Base-by-base conservation (phyloP, 1,140 invertebrate species). In the Homalodisca vitripennis region DNA sequence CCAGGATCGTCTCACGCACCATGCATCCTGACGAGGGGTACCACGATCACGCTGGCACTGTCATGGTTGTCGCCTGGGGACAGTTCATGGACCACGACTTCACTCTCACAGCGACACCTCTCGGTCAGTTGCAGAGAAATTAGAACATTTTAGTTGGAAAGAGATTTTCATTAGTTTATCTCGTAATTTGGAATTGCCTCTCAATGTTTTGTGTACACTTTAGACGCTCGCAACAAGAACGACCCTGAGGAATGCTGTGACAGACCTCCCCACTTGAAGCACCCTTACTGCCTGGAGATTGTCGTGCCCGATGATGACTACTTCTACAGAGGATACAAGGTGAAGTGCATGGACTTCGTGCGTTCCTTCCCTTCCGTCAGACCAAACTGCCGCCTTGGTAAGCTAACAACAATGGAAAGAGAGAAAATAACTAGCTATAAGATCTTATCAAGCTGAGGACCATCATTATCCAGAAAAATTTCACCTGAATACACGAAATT, bases 261-360 rank as follows among this genome's bases (percentile, higher is more conserved):
- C 71, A 83, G 89, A 14, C 86, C 90, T 3, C 82, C 85, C 3
- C 88, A 93, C 74, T 80, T 89, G n/a, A 92, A 92, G 74, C 92
- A 96, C 81, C 93, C 93, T 0, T 94, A 94, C 77, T 98, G 95
- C 78, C 91, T 96, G 77, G 93, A 96, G 79, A 95, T 98, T 72
- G 77, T 82, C n/a, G 89, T 98, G 32, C 94, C 95, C 0, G 88
- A 90, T 66, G 91, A 96, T 76, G 95, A 98, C 80, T 94, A 94
- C 75, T 97, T 96, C 84, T 97, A 93, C 82, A 85, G 88, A 17
- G 83, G 93, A 46, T 96, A 92, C 79, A 84, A 88, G 66, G 87
- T 94, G n/a, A 89, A 88, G 74, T 96, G 93, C 76, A 88, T 93
- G 75, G 91, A 95, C 78, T 96, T 95, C 73, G 92, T 95, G 1